A percentile compares a stretch with the other conserved stretches of the same genome.
Conservation (phyloP, 2,113 vertebrate species). For the Eulacestoma nigropectus region DNA sequence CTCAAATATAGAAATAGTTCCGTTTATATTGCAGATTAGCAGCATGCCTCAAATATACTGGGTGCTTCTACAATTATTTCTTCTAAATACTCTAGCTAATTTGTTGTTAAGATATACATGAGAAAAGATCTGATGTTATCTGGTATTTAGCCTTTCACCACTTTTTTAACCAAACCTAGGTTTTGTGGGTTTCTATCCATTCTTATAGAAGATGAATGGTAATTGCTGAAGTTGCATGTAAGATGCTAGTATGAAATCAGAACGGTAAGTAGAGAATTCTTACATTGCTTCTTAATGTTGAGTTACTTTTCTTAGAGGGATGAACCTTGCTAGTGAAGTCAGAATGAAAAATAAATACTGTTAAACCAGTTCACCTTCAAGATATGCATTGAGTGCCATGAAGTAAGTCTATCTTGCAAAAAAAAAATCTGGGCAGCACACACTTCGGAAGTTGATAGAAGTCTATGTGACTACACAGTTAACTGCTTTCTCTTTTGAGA, state of each 20-base stretch:
- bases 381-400: neutral
- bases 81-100: neutral
- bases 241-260: neutral
- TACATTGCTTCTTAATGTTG: neutral
- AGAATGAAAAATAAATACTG: neutral
- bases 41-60: neutral
- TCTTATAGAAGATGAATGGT: neutral
- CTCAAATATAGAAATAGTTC: neutral
- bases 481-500: neutral
- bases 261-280: neutral
- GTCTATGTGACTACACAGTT: neutral
- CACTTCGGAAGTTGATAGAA: neutral
- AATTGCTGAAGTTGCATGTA: neutral
- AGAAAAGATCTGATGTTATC: neutral
- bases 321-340: neutral
- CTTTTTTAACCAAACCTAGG: neutral
- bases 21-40: neutral
- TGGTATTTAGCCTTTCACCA: neutral
- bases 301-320: neutral
- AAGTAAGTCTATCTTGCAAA: neutral
- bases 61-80: neutral
- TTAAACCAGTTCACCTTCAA: neutral
- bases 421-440: neutral
- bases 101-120: neutral
- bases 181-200: neutral